These are phyloP conservation scores for Cranoglanis bouderius DNA, from an alignment of 2,113 vertebrate genomes.

Conservation along the genomic window DNA sequence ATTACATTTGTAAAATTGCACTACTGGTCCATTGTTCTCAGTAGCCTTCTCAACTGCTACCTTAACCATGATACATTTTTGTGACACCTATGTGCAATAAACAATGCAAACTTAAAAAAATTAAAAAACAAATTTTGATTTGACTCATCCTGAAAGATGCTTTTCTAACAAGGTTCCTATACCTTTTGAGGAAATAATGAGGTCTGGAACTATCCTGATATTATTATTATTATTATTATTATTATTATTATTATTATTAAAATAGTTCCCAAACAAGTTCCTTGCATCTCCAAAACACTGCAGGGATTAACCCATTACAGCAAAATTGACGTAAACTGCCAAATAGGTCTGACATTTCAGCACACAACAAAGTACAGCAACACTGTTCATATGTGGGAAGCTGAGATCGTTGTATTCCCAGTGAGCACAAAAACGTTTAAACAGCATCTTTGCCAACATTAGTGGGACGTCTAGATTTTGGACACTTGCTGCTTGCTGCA, in stretches of 20 bases:
- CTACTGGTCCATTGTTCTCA: not conserved
- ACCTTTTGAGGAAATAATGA: not conserved
- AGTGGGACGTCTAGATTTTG: not conserved
- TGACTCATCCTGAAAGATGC: not conserved
- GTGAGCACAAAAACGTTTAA: not conserved
- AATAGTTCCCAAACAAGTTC: not conserved
- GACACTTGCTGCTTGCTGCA: not conserved
- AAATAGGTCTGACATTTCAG: not conserved
- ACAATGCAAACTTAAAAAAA: not conserved
- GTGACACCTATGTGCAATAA: not conserved
- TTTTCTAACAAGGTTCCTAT: not conserved
- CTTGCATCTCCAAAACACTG: not conserved
- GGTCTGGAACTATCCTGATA: not conserved
- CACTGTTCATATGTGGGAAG: not conserved
- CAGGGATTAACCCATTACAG: not conserved
- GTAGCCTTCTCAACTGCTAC: not conserved
- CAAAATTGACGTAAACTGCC: not conserved
- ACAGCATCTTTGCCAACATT: not conserved
- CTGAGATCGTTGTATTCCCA: not conserved
- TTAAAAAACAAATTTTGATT: not conserved
- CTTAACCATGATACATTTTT: not conserved
- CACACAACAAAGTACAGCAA: not conserved
- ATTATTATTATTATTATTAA: not conserved
- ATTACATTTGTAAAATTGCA: not conserved
- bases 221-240: not conserved